These are phyloP conservation scores for Leontocebus nigricollis DNA, from an alignment of 2,797 vertebrate genomes.

Conservation along the genomic window DNA sequence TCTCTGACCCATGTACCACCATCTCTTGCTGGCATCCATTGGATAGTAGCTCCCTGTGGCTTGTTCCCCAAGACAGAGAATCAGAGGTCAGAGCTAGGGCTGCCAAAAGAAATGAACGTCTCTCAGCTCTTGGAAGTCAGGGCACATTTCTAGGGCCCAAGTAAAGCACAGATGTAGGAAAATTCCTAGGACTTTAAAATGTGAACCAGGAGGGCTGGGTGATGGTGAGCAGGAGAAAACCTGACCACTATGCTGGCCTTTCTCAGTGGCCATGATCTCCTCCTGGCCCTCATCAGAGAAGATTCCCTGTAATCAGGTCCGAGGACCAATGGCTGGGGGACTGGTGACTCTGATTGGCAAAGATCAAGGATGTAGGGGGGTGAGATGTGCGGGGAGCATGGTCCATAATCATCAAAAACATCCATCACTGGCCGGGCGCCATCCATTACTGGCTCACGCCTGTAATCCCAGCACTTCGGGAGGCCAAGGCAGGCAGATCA, in stretches of 20 bases:
- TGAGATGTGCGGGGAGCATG: not conserved
- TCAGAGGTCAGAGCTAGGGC: not conserved
- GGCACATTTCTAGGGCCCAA: not conserved
- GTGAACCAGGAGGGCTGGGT: not conserved
- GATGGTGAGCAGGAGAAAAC: not conserved
- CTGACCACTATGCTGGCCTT: not conserved
- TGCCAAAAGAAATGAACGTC: not conserved
- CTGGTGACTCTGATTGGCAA: not conserved
- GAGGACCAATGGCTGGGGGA: not conserved
- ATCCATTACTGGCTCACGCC: too few species aligned
- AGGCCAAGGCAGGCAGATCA: too few species aligned
- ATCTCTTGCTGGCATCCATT: not conserved
- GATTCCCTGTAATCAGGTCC: not conserved
- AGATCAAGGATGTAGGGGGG: not conserved
- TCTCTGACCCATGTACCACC: not conserved
- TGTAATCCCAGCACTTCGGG: too few species aligned
- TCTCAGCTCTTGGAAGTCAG: not conserved
- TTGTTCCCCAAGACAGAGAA: not conserved
- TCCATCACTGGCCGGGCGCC: too few species aligned
- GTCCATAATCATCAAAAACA: not conserved
- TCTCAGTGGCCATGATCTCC: not conserved
- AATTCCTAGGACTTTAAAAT: not conserved
- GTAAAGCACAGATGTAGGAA: not conserved
- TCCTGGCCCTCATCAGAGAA: not conserved
- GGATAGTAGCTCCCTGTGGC: not conserved